These are phyloP conservation scores for Mastomys natalensis DNA, from an alignment of 2,113 vertebrate genomes.

Conservation along the genomic window DNA sequence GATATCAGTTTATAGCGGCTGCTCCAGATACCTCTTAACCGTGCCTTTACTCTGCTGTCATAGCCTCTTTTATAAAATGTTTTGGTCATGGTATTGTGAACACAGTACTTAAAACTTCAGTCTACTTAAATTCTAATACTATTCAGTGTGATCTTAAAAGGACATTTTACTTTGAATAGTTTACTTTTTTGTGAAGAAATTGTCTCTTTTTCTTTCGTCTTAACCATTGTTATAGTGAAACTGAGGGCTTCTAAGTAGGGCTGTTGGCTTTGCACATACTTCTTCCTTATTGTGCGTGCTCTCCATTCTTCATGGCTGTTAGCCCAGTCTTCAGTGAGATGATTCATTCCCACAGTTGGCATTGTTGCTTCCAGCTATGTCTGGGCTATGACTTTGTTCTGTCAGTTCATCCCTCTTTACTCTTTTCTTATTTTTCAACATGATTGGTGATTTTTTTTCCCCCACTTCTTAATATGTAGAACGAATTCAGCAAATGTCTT, in stretches of 20 bases:
- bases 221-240: not conserved
- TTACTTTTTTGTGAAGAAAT: not conserved
- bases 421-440: not conserved
- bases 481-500: constrained; percentile 30
- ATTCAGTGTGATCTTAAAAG: not conserved
- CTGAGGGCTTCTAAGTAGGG: not conserved
- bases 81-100: not conserved
- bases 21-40: not conserved
- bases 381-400: not conserved
- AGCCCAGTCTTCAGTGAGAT: not conserved
- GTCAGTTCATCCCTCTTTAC: not conserved
- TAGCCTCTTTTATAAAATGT: not conserved
- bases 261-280: not conserved
- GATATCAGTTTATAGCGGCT: not conserved
- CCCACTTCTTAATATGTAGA: not conserved
- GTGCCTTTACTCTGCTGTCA: not conserved
- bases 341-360: not conserved
- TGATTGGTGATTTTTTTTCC: not conserved
- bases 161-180: constrained; percentile 27
- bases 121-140: constrained; percentile 3
- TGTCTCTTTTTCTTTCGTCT: not conserved
- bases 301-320: not conserved
- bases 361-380: not conserved
- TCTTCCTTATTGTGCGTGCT: not conserved
- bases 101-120: constrained; percentile 2